Conservation (phyloP, 2,888 invertebrate genomes). For the Drosophila leonis region DNA sequence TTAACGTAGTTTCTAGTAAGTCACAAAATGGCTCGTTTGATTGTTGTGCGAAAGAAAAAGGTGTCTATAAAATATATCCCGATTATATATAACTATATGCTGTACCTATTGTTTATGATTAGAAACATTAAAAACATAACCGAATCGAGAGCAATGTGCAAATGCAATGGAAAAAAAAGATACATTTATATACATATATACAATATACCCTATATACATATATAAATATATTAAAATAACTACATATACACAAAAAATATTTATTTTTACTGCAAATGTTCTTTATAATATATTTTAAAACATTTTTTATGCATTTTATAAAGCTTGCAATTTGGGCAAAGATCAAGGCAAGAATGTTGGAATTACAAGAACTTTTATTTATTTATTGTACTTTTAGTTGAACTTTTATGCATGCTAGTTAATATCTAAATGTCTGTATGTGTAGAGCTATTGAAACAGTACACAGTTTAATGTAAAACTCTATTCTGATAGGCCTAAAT, state of each 20-base stretch:
- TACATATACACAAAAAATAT: slow-evolving; percentile 12
- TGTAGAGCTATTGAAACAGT: slow-evolving; percentile 11
- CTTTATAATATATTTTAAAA: slow-evolving; percentile 31
- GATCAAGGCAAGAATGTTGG: slow-evolving; percentile 3
- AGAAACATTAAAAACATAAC: slow-evolving; percentile 27
- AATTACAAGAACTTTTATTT: background rate
- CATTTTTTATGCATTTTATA: slow-evolving; percentile 8
- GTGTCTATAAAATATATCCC: slow-evolving; percentile 30
- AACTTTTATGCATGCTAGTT: slow-evolving; percentile 31
- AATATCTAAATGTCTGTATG: slow-evolving; percentile 23
- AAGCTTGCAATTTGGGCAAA: background rate
- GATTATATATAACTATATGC: slow-evolving; percentile 9
- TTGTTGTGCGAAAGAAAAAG: slow-evolving; percentile 12
- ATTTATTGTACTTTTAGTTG: background rate
- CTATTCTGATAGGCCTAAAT: slow-evolving; percentile 53
- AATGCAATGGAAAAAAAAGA: slow-evolving; percentile 52
- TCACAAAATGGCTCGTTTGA: slow-evolving; percentile 17
- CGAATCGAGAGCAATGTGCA: slow-evolving; percentile 69
- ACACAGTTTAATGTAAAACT: slow-evolving; percentile 40
- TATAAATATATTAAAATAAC: slow-evolving; percentile 21
- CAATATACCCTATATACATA: slow-evolving; percentile 50
- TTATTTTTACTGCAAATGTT: slow-evolving; percentile 44
- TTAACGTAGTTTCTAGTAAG: slow-evolving; percentile 68
- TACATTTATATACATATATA: slow-evolving; percentile 45
- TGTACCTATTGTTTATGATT: slow-evolving; percentile 23